Conservation (phyloP, 2,797 vertebrate genomes). For the Remorina albescens region DNA sequence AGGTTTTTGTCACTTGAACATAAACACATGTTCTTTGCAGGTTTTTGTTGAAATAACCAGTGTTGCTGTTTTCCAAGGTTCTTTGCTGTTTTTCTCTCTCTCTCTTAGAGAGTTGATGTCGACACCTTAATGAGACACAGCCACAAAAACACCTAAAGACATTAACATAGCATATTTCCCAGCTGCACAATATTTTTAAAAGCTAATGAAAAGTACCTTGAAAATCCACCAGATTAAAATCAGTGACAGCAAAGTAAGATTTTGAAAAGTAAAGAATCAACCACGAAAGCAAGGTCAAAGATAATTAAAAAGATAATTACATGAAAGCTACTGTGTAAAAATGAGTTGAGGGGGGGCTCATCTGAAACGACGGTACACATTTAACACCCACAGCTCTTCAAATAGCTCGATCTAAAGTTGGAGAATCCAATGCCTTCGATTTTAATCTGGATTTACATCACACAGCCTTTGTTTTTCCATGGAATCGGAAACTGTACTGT, state of each 20-base stretch:
- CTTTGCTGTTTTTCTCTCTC: not conserved
- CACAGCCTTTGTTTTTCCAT: not conserved
- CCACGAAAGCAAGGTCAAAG: constrained; percentile 63
- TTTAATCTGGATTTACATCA: constrained; percentile 40
- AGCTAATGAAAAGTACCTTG: constrained; percentile 5
- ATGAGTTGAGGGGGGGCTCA: constrained; percentile 27
- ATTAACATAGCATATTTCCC: constrained; percentile 4
- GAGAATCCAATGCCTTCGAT: constrained; percentile 41
- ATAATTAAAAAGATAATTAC: constrained; percentile 73
- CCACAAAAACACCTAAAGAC: not conserved
- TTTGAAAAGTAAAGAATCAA: constrained; percentile 43
- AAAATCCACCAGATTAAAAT: constrained; percentile 22
- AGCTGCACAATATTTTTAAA: constrained; percentile 4
- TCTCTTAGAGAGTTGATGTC: not conserved
- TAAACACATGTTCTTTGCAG: not conserved
- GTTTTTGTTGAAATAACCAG: not conserved
- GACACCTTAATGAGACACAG: not conserved
- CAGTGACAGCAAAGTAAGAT: constrained; percentile 17
- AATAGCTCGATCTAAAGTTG: constrained; percentile 43
- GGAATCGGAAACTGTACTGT: constrained; percentile 8
- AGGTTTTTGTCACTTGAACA: not conserved
- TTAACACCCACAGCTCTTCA: constrained; percentile 42
- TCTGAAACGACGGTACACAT: constrained; percentile 39
- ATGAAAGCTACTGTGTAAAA: constrained; percentile 41
- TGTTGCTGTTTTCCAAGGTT: not conserved